Evolutionary conservation across 2,888 invertebrate genomes (phyloP), one percentile per base, ranked within the genome.

Genomic region (Ferrisia virgata): DNA sequence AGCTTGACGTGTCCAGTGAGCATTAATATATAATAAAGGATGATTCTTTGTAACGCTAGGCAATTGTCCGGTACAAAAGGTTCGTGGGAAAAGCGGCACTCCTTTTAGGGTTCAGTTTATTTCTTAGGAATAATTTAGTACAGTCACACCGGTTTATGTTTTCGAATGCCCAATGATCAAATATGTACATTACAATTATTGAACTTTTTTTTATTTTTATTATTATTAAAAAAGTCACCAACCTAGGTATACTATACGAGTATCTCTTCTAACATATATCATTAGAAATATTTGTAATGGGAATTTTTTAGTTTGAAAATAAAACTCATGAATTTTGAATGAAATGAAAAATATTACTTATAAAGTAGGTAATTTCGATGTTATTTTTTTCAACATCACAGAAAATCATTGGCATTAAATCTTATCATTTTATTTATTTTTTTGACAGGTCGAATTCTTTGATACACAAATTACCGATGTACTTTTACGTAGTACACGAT

Each of bases 81-180:
- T 18, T 28, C 80, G 80, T 80, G 43, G 80, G 80, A 80, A 80
- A 80, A 47, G 47, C 40, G 80, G 47, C 80, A 80, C 47, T 47
- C 80, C 47, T 53, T 28, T 25, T 47, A 80, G 80, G 80, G 43
- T 31, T 43, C 80, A 53, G 80, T 80, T 47, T 80, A 47, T 53
- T 47, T 80, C 80, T 47, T 80, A 80, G 47, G 47, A 80, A 80
- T 80, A 47, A 80, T 80, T 80, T 80, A 80, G 47, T 43, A 53
- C n/a, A 43, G 3, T 33, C 47, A 40, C 47, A 80, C 47, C 31
- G 80, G 36, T 36, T 79, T 79, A 36, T 79, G 43, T 43, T 47
- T 47, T 79, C 36, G 28, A 79, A 79, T 43, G 79, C 25, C n/a
- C 79, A 79, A 79, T 79, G 79, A 79, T 79, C 79, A 79, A 47